Evolutionary conservation across 1,140 invertebrate genomes (phyloP).

Genomic region (Zaprionus africanus): DNA sequence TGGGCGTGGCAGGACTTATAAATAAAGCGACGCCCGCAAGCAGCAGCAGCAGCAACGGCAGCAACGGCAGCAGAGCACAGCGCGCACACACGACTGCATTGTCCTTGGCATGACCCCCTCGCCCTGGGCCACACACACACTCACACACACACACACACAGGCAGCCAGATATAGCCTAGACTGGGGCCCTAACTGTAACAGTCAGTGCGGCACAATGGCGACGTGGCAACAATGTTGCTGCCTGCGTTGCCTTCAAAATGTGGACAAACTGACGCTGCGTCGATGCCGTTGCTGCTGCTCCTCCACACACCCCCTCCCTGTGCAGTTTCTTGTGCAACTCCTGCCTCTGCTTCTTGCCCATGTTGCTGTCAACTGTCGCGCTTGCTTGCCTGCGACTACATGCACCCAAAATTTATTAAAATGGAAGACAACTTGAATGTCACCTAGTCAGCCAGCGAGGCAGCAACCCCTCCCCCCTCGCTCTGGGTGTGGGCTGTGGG

Average conservation of each 20-base stretch:
- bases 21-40: constrained; percentile 30
- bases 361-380: constrained; percentile 72
- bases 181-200: constrained; percentile 49
- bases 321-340: neutral
- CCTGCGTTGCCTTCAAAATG: constrained; percentile 28
- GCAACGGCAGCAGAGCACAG: constrained; percentile 8
- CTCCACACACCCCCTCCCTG: neutral
- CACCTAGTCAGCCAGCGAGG: constrained; percentile 34
- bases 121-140: neutral
- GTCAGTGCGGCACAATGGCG: constrained; percentile 48
- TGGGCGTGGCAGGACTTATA: constrained; percentile 43
- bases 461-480: neutral
- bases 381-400: constrained; percentile 61
- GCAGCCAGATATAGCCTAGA: constrained; percentile 2
- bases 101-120: constrained; percentile 54
- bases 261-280: constrained; percentile 44
- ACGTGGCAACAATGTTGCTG: constrained; percentile 36
- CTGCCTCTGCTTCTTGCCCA: neutral
- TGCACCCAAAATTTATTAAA: constrained; percentile 76
- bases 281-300: constrained; percentile 20
- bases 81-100: constrained; percentile 47
- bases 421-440: constrained; percentile 69
- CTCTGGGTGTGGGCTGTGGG: too few relatives aligned
- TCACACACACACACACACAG: neutral
- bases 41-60: neutral